Base-by-base conservation (phyloP, 2,113 vertebrate genomes). In the Cryptotis parvus region DNA sequence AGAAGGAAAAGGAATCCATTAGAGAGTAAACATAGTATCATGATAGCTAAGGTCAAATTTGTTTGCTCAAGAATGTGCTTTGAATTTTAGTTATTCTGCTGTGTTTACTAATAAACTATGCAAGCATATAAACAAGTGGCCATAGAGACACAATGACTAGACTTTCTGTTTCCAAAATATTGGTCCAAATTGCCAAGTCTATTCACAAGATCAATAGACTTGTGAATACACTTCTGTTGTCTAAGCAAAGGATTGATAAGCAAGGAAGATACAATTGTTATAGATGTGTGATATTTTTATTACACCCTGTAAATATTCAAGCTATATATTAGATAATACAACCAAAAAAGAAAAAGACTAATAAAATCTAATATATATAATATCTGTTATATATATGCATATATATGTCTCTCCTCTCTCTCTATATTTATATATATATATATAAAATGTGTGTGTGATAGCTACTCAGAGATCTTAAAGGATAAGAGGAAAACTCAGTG, bases 41-140 rank as follows among this genome's bases (percentile, higher is more conserved):
- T 92, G 89, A 84, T 92, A 81, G 92, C 89, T 77, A 49, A 97
- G 95, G 95, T 97, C 96, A 94, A 69, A 84, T 96, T 88, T 96
- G 75, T 97, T 97, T 96, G 55, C 55, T 95, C 65, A 93, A 74
- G 92, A 94, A 86, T 43, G 66, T 88, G 88, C 76, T 77, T 93
- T 96, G 93, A 95, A 95, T 94, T 96, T 96, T 79, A 94, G 84
- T 31, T 94, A 91, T 94, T 96, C 93, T 90, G 90, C 88, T 96
- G 74, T 95, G 91, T 91, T 97, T 96, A 95, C 93, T 91, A 96
- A 90, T 91, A 96, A 97, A 95, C 90, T 83, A 63, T 94, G 81
- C 43, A 95, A 92, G 63, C 58, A 77, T 89, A 45, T 91, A 96
- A 92, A 92, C 93, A 96, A 93, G 89, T 0, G 4, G 77, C 63